A percentile compares a stretch with the other conserved stretches of the same genome.
These are phyloP conservation scores for Micrastur ruficollis DNA, from an alignment of 2,797 vertebrate genomes.

Conservation along the genomic window DNA sequence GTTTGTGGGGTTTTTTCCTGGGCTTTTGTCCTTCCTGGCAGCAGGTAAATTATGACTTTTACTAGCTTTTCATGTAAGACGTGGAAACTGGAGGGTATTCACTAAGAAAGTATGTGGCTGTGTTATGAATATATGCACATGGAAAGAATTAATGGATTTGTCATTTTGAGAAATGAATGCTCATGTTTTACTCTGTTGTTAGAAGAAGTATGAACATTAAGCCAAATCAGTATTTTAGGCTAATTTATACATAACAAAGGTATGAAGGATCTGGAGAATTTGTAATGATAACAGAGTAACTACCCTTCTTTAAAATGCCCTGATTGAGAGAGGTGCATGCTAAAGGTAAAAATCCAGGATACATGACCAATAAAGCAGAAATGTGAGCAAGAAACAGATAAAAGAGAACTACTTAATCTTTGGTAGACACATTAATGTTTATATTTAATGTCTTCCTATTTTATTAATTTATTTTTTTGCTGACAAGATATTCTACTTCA, in stretches of 20 bases:
- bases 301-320: background rate
- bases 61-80: background rate
- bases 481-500: background rate
- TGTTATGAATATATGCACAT: background rate
- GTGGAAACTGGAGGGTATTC: background rate
- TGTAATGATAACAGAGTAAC: background rate
- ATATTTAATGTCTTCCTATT: background rate
- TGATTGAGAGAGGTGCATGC: background rate
- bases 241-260: background rate
- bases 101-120: background rate
- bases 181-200: background rate
- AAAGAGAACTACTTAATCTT: background rate
- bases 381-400: background rate
- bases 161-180: background rate
- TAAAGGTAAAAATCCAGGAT: background rate
- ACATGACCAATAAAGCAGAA: background rate
- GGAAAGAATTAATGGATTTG: background rate
- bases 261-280: background rate
- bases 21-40: background rate
- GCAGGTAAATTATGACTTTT: background rate
- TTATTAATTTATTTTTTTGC: background rate
- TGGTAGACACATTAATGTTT: background rate
- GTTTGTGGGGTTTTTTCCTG: fast-evolving
- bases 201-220: background rate
- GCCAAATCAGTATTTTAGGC: background rate